These are phyloP conservation scores for Paramuricea clavata DNA, from an alignment of 92 coral and sea anemone species.

Conservation along the genomic window DNA sequence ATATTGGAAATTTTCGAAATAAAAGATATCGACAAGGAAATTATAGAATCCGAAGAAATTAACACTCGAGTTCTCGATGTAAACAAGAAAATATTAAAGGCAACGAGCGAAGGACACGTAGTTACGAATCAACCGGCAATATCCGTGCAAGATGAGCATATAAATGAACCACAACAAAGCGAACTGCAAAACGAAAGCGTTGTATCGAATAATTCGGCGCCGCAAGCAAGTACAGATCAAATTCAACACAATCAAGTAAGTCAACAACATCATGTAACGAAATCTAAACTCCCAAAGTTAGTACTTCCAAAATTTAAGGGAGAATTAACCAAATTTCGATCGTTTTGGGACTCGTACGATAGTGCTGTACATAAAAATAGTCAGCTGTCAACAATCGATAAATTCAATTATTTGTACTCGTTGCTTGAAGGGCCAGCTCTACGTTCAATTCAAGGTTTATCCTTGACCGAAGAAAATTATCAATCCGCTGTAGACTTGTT, in stretches of 20 bases:
- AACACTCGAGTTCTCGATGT: neutral
- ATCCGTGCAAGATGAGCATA: neutral
- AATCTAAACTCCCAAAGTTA: conserved; percentile 7
- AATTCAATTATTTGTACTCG: neutral
- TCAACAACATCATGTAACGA: neutral
- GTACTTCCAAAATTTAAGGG: neutral
- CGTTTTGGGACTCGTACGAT: neutral
- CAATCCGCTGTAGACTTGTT: neutral
- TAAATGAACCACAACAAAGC: neutral
- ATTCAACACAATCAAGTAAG: neutral
- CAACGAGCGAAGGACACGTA: neutral
- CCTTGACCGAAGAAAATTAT: neutral
- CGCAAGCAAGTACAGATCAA: neutral
- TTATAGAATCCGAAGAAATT: neutral
- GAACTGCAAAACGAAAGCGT: neutral
- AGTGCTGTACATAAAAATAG: neutral
- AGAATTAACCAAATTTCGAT: conserved; percentile 1
- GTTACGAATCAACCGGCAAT: neutral
- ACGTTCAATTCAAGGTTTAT: neutral
- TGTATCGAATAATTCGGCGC: neutral
- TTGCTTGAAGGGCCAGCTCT: neutral
- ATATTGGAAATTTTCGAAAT: neutral
- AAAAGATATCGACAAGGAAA: neutral
- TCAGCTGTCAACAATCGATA: neutral
- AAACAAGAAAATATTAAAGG: neutral